Conservation (phyloP, 1,140 invertebrate genomes). For the Drosophila obscura region DNA sequence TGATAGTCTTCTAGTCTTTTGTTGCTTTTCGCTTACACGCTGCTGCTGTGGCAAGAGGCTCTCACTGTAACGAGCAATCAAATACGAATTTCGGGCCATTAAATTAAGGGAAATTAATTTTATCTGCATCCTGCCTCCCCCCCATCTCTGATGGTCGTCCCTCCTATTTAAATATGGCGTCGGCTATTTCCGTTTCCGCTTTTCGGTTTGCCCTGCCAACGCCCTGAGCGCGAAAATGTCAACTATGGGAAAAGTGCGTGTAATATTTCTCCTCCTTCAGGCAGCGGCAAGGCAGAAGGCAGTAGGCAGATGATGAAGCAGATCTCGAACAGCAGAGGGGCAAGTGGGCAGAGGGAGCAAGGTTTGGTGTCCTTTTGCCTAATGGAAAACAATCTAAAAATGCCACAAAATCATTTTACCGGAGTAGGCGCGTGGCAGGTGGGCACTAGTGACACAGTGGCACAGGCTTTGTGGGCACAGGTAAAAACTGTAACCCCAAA, state of each 20-base stretch:
- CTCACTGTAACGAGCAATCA: neutral
- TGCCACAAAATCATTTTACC: slow-evolving; percentile 7
- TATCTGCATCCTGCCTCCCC: too few species aligned
- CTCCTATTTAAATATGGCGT: slow-evolving; percentile 61
- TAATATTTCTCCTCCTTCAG: slow-evolving; percentile 50
- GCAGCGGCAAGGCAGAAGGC: slow-evolving; percentile 2
- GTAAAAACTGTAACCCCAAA: too few species aligned
- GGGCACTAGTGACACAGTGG: neutral
- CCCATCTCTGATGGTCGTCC: slow-evolving; percentile 20
- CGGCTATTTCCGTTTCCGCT: slow-evolving; percentile 42
- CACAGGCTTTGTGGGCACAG: slow-evolving; percentile 4
- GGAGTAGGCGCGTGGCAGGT: too few species aligned
- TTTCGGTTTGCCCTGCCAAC: neutral
- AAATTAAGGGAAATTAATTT: neutral
- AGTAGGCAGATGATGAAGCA: too few species aligned
- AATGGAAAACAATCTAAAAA: slow-evolving; percentile 66
- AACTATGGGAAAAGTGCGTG: slow-evolving; percentile 51
- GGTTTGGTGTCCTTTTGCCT: slow-evolving; percentile 18
- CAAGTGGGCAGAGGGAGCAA: too few species aligned
- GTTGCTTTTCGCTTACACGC: neutral
- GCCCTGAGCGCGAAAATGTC: slow-evolving; percentile 17
- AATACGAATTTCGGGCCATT: slow-evolving; percentile 7
- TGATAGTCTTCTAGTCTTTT: too few species aligned
- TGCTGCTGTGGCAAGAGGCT: too few species aligned
- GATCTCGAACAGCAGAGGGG: too few species aligned